Base-by-base conservation (phyloP, 2,888 invertebrate genomes). In the Heteropelma amictum region DNA sequence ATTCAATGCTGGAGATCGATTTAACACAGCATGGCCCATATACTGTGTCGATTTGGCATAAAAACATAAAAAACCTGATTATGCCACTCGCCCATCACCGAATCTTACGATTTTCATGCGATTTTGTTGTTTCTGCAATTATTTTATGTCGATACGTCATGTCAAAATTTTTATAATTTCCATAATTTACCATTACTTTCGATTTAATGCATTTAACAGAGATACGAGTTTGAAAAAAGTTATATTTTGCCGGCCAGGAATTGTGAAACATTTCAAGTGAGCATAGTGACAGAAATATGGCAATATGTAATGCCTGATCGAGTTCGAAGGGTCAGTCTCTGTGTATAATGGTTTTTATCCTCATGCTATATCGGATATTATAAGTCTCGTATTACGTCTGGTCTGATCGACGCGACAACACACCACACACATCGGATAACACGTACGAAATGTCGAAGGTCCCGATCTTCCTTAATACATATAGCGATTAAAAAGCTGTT, bases 351-450 rank as follows among this genome's bases (percentile, higher is more conserved):
- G 7, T 30, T 26, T n/a, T 33, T 12, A 49, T 26, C 26, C 38
- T n/a, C 17, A 17, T 19, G 42, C 6, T 60, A 19, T 60, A 60
- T 60, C 19, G 60, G 60, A 79, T 80, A 83, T 79, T 81, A 80
- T 79, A 78, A 80, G 85, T 84, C 80, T 87, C 85, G 82, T 82
- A 79, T 86, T 86, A 86, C 85, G 86, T 86, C 85, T 84, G 85
- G 83, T 72, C 77, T 78, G 77, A 78, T 72, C 71, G 53, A 68
- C 76, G 72, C 81, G 78, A 82, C 42, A 78, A 79, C 80, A 70
- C 76, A 47, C 38, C 49, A 38, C 79, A 80, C 80, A 83, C 83
- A 83, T 85, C 81, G 84, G 82, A 81, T 84, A 84, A 83, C 82
- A 79, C 77, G 72, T 72, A 72, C 67, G 54, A 68, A 64, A 63